These are phyloP conservation scores for Ceriagrion tenellum DNA, from an alignment of 2,888 invertebrate genomes.

Conservation along the genomic window DNA sequence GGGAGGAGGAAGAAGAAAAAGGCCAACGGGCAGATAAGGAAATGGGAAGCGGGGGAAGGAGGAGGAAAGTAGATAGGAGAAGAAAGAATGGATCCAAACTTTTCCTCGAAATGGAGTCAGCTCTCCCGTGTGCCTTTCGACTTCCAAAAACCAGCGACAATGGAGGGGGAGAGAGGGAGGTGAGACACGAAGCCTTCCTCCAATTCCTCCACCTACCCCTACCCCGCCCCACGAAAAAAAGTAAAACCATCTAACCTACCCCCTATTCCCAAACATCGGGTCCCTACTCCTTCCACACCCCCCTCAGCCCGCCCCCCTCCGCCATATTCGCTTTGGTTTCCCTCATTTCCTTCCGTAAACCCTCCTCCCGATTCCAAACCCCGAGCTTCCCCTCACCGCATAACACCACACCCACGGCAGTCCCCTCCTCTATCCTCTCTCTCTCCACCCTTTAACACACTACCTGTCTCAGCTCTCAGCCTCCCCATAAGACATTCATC, in stretches of 20 bases:
- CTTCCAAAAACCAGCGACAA: slow-evolving; percentile 37
- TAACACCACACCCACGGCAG: background rate
- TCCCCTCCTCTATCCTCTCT: background rate
- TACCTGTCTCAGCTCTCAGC: background rate
- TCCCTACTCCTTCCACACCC: background rate
- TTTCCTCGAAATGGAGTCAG: slow-evolving; percentile 36
- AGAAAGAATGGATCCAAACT: slow-evolving; percentile 35
- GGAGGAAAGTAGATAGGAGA: slow-evolving; percentile 16
- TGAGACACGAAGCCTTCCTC: background rate
- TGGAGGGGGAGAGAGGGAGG: background rate
- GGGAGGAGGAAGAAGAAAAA: background rate
- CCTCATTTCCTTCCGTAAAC: slow-evolving; percentile 16
- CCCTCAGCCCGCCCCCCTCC: background rate
- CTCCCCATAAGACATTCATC: background rate
- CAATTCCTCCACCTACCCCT: background rate
- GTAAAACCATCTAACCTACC: background rate
- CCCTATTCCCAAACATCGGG: background rate
- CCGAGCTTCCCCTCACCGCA: background rate
- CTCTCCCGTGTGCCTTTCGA: slow-evolving; percentile 5
- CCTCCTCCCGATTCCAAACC: background rate
- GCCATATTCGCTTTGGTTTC: slow-evolving; percentile 4
- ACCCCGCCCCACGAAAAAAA: background rate
- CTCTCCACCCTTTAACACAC: background rate
- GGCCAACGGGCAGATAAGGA: slow-evolving; percentile 37
- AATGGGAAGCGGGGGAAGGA: background rate